A percentile compares a stretch with the other conserved stretches of the same genome.
These are phyloP conservation scores for Acinonyx jubatus DNA, from an alignment of 2,113 vertebrate genomes.

Conservation along the genomic window DNA sequence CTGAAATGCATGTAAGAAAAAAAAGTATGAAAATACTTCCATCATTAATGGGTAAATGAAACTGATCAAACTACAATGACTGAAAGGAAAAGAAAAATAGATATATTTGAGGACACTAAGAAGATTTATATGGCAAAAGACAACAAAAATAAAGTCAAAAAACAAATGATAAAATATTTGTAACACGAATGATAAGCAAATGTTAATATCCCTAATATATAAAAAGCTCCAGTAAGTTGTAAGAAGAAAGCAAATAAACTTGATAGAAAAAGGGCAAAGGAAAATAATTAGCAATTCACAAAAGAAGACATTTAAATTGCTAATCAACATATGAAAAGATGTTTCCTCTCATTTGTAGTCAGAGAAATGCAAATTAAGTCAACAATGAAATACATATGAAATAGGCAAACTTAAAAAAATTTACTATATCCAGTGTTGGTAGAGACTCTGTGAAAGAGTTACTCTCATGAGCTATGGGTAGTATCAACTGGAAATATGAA, in stretches of 20 bases:
- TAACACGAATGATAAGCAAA: constrained; percentile 14
- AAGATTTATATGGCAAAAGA: not conserved
- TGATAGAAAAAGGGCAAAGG: not conserved
- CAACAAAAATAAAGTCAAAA: not conserved
- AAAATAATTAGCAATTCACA: constrained; percentile 23
- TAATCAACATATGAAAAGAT: constrained; percentile 49
- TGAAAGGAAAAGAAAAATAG: not conserved
- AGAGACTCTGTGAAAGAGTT: not conserved
- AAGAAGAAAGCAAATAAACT: not conserved
- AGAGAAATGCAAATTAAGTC: constrained; percentile 46
- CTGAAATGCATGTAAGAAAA: not conserved
- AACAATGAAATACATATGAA: constrained; percentile 1
- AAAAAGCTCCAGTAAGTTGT: not conserved
- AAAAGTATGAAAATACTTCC: not conserved
- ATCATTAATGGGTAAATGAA: not conserved
- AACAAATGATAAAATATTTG: constrained; percentile 53
- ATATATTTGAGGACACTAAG: not conserved
- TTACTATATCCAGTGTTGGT: not conserved
- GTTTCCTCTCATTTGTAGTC: not conserved
- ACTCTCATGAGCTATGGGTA: not conserved
- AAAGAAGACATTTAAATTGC: not conserved
- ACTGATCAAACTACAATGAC: not conserved
- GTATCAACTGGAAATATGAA: not conserved
- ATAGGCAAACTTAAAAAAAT: not conserved
- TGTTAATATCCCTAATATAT: not conserved